Evolutionary conservation across 2,888 invertebrate genomes (phyloP).

Genomic region (Oscheius sp.): DNA sequence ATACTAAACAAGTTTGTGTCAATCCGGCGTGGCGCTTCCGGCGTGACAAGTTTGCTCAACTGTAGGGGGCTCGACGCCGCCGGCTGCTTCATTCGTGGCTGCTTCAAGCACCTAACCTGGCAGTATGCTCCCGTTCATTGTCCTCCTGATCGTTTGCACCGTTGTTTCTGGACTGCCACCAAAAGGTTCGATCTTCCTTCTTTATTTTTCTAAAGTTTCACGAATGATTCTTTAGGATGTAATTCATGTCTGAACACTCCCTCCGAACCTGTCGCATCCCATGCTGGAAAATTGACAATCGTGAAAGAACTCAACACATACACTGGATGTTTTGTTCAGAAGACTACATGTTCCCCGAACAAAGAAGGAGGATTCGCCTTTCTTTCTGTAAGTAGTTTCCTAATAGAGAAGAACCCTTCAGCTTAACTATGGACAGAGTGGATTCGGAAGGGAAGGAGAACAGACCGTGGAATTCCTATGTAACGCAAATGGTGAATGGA

Average conservation of each 20-base stretch:
- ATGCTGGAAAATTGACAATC: slow-evolving; percentile 4
- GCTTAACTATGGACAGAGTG: slow-evolving; percentile 18
- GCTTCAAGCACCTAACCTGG: slow-evolving; percentile 14
- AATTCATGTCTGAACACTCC: slow-evolving; percentile 27
- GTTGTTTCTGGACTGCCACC: slow-evolving; percentile 10
- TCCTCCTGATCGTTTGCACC: slow-evolving; percentile 10
- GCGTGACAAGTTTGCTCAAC: slow-evolving; percentile 19
- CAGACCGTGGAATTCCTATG: slow-evolving; percentile 30
- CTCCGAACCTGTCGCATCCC: neutral
- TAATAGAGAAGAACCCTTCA: neutral
- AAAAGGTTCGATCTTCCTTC: slow-evolving; percentile 7
- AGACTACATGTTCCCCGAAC: slow-evolving; percentile 20
- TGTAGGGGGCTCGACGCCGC: slow-evolving; percentile 7
- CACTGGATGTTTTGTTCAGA: slow-evolving; percentile 34
- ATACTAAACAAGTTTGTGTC: too few relatives aligned
- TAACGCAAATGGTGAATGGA: slow-evolving; percentile 2
- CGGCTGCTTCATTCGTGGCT: slow-evolving; percentile 11
- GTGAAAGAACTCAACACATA: slow-evolving; percentile 12
- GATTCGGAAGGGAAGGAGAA: slow-evolving; percentile 7
- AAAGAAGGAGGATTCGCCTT: slow-evolving; percentile 11
- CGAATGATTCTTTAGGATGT: slow-evolving; percentile 33
- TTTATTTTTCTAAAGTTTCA: too few relatives aligned
- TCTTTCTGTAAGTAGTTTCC: neutral
- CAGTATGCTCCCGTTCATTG: slow-evolving; percentile 20
- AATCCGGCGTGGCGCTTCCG: slow-evolving; percentile 27